Evolutionary conservation across 2,797 vertebrate species (phyloP), one percentile per base, ranked within the genome.

Genomic region (Pogoniulus pusillus): DNA sequence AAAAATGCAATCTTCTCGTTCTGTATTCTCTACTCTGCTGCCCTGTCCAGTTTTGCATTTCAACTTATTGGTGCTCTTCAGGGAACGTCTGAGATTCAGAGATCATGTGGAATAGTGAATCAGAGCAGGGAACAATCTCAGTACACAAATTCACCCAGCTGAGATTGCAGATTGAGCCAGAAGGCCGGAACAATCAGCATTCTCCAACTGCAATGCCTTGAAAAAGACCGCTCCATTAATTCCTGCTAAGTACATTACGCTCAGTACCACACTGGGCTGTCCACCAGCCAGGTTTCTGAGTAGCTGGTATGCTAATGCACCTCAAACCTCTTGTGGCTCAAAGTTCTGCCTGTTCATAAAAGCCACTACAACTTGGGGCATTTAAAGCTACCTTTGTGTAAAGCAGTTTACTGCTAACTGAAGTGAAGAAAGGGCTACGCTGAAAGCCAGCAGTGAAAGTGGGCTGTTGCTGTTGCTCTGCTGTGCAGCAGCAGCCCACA

Each of bases 11-110:
- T 41, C 41, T 41, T 41, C 41, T 85, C 24, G 29, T 88, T 84
- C 53, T 19, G 4, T 76, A 75, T 84, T 92, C 60, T 74, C 29
- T 37, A 69, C n/a, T 55, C 51, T 34, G 59, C 65, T 59, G 23
- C 87, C 75, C 81, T 71, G n/a, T 72, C 82, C 63, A 77, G 27
- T 92, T 88, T 45, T 80, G 47, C 59, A 45, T 80, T 91, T 89
- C 43, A 82, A 59, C 39, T 69, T 91, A 74, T 43, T 0, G 0
- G 43, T 53, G 37, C 51, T 88, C 81, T 88, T 90, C n/a, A 41
- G 87, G 65, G 81, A 91, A 77, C 6, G 4, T 53, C 62, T 74
- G 58, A 86, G 83, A 65, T 74, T 62, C 76, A 77, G 59, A 85
- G 37, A 88, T 59, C 63, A 49, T 65, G 9, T 41, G 58, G 81